Evolutionary conservation across 2,113 vertebrate genomes (phyloP), one percentile per base, ranked within the genome.

Genomic region (Sialia sialis): DNA sequence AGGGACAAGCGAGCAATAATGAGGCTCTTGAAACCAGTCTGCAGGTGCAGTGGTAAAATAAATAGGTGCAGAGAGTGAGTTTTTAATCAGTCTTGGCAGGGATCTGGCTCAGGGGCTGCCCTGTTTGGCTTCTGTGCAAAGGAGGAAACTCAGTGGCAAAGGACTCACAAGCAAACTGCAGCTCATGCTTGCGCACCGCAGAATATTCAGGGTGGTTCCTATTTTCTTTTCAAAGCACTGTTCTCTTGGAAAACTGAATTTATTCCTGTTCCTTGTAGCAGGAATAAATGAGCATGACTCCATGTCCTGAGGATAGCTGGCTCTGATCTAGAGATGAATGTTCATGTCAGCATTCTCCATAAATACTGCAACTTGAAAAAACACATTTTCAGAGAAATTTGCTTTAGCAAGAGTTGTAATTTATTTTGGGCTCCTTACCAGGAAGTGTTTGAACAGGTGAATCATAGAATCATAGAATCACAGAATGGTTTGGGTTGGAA

Each of bases 21-120:
- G 75, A 95, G 78, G 38, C 67, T 94, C 64, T 97, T 96, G 94
- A 97, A 97, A 62, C 64, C 22, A 55, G 54, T 38, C 83, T 98
- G 93, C 60, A 96, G 94, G 94, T 96, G 94, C 22, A 12, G 83
- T 74, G 74, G 87, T 73, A 80, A 96, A 97, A 95, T 91, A 83
- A 83, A 93, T 17, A 81, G 96, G 94, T 95, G 92, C 94, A 92
- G 81, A 77, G 64, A 76, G 59, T 4, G 20, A 56, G 89, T 59
- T 64, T 97, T 97, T 95, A 94, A 96, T 96, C 89, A 67, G 62
- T 84, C 85, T 94, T 95, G 85, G 85, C 91, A 97, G 55, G 41
- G 34, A 9, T 66, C 60, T 62, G 25, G 9, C 32, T 66, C 22
- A 70, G 58, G 55, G 27, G 29, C 55, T 96, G 36, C 70, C 22